Evolutionary conservation across 64 coral and sea anemone species (phyloP).

Genomic region (Catalaphyllia jardinei): DNA sequence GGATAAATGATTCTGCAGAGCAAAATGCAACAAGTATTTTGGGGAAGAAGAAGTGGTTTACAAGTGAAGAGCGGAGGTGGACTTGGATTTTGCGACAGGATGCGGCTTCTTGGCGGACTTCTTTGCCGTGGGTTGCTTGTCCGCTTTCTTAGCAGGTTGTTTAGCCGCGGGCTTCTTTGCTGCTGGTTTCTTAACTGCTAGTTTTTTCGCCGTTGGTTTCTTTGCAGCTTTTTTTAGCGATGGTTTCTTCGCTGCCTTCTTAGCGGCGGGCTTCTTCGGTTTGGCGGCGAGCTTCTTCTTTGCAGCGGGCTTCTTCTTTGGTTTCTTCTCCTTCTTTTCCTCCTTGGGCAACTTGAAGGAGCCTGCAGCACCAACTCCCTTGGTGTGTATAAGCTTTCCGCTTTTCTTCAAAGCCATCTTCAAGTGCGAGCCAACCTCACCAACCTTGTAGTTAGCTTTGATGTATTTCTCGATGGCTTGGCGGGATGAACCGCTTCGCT

Average conservation of each 20-base stretch:
- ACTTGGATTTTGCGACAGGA: no score
- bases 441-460: neutral
- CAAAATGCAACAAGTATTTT: no score
- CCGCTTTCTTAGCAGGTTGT: neutral
- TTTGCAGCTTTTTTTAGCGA: neutral
- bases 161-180: neutral
- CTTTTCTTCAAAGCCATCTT: neutral
- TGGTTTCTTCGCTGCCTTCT: neutral
- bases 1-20: no score
- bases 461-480: conserved; percentile 1
- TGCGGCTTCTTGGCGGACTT: neutral
- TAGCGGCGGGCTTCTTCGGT: neutral
- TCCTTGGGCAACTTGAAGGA: neutral
- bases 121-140: neutral
- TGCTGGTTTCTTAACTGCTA: neutral
- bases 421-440: neutral
- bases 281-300: neutral
- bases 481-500: neutral
- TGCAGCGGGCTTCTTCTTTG: neutral
- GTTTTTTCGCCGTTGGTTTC: neutral
- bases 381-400: neutral
- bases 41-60: no score
- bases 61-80: no score
- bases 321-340: neutral
- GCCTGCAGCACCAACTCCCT: neutral